A percentile compares a stretch with the other conserved stretches of the same genome.
These are phyloP conservation scores for Lepisosteus osseus DNA, from an alignment of 2,113 vertebrate genomes.

Conservation along the genomic window DNA sequence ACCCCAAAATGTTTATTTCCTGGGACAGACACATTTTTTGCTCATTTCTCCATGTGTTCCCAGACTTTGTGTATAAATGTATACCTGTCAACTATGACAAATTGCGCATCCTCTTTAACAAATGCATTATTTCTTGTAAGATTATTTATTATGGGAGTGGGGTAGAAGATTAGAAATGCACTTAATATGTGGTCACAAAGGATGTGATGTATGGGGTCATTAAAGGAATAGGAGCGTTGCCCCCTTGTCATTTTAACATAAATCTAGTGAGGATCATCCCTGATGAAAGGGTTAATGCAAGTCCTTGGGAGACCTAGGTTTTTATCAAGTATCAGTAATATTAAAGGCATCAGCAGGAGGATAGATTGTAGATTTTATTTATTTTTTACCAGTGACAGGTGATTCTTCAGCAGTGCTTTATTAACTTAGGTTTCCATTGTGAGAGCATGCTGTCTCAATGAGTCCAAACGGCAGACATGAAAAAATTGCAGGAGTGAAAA, in stretches of 20 bases:
- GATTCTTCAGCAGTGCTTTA: constrained; percentile 25
- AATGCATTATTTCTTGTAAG: constrained; percentile 53
- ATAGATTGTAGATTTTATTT: constrained; percentile 10
- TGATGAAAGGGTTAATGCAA: constrained; percentile 29
- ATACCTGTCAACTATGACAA: constrained; percentile 63
- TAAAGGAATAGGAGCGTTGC: constrained; percentile 39
- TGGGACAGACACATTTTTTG: too few relatives aligned
- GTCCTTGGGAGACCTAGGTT: constrained; percentile 22
- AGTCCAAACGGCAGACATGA: not conserved
- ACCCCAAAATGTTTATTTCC: too few relatives aligned
- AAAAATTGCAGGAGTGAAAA: not conserved
- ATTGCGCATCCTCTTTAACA: constrained; percentile 46
- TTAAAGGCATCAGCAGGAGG: constrained; percentile 12
- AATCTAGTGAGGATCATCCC: constrained; percentile 43
- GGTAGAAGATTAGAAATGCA: constrained; percentile 47
- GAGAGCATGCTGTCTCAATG: constrained; percentile 1
- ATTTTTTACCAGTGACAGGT: constrained; percentile 10
- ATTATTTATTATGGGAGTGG: constrained; percentile 70
- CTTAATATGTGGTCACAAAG: constrained; percentile 66
- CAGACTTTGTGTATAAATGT: constrained; percentile 46
- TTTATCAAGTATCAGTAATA: constrained; percentile 2
- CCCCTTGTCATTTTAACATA: constrained; percentile 48
- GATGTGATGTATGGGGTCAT: constrained; percentile 67
- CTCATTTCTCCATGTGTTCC: constrained; percentile 15
- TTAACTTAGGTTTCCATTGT: constrained; percentile 8